Conservation (phyloP, 2,797 vertebrate species). For the Xiphophorus birchmanni region DNA sequence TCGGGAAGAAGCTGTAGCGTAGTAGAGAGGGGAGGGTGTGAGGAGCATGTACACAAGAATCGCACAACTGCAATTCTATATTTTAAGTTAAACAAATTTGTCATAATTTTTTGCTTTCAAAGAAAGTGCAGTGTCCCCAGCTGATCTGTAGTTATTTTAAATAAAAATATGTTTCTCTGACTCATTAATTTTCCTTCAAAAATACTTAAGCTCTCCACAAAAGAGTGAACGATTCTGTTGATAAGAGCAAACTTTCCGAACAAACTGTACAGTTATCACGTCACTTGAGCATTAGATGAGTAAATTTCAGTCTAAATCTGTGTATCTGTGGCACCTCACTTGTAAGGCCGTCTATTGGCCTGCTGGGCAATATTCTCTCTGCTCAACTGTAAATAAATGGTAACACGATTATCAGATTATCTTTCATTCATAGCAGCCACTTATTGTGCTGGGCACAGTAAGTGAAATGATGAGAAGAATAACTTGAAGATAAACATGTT, state of each 20-base stretch:
- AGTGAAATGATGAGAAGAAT: conserved; percentile 43
- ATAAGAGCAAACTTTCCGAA: conserved; percentile 15
- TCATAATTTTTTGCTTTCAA: neutral
- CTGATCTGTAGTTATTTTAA: neutral
- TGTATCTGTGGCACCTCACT: conserved; percentile 46
- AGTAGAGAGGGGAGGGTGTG: too few species aligned
- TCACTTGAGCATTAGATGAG: conserved; percentile 62
- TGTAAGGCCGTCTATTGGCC: conserved; percentile 24
- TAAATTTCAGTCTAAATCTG: conserved; percentile 68
- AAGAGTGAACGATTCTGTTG: neutral
- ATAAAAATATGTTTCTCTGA: neutral
- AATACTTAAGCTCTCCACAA: neutral
- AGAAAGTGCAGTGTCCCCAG: neutral
- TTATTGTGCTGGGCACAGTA: conserved; percentile 46
- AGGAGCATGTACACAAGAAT: too few species aligned
- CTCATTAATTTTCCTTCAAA: neutral
- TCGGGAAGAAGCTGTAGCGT: too few species aligned
- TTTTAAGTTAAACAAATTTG: neutral
- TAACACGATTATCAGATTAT: conserved; percentile 77
- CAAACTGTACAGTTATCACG: conserved; percentile 29
- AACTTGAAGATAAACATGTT: conserved; percentile 51
- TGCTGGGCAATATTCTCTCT: conserved; percentile 65
- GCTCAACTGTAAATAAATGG: conserved; percentile 69
- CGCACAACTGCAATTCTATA: too few species aligned
- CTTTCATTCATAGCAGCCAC: conserved; percentile 44